Base-by-base conservation (phyloP, 2,113 vertebrate species). In the Zootoca vivipara region DNA sequence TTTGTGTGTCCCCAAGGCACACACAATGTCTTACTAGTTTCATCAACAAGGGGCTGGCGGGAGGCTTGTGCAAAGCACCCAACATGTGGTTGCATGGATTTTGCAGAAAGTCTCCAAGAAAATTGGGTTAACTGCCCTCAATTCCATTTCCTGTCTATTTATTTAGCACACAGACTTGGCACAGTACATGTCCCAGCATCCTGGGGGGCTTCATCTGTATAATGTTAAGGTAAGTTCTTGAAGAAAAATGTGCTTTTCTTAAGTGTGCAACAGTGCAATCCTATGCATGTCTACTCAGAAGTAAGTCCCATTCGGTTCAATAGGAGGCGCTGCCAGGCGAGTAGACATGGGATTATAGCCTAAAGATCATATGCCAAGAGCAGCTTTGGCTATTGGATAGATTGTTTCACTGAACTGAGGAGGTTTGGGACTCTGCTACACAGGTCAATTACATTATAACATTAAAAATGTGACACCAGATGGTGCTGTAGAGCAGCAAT, bases 101-200 rank as follows among this genome's bases (percentile, higher is more conserved):
- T 28, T 82, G 30, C 15, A 65, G 8, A 38, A 67, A 83, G n/a
- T 35, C 8, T 73, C 18, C 18, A 12, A 3, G 38, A 52, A 24
- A n/a, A 56, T 33, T 67, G 64, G 62, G 67, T 86, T 69, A 38
- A 12, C 82, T 84, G 18, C 75, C 5, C 94, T 85, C 74, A 94
- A 20, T 3, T 26, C 35, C 28, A 30, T 85, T 73, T 90, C 52
- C 28, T 33, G 86, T 12, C 74, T 65, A n/a, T 85, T 67, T 84
- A 3, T 92, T 91, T 88, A 99, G 98, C 98, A 98, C 90, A 98
- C 98, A 35, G 98, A 98, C 84, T 93, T 99, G 96, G 97, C 97
- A 16, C 98, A 98, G 95, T 99, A 99, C 78, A 96, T 99, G 97
- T 96, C 78, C 33, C 97, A 98, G 91, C 98, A 99, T 88, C 98